Evolutionary conservation across 2,888 invertebrate genomes (phyloP).

Genomic region (Chymomyza caudatula): DNA sequence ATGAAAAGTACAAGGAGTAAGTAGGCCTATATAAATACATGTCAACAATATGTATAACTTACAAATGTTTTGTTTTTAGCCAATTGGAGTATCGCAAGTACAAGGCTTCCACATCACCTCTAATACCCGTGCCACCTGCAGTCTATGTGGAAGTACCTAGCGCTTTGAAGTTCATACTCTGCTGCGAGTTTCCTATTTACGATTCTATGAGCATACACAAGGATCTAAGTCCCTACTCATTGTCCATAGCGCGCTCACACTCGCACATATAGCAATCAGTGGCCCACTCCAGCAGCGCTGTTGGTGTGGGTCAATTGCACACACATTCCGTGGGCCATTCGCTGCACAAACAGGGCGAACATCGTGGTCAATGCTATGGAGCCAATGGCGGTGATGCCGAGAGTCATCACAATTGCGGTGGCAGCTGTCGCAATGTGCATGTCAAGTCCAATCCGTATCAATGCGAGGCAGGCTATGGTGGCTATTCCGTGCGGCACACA

Average conservation of each 20-base stretch:
- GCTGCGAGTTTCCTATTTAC: constrained; percentile 94
- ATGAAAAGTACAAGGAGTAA: constrained; percentile 92
- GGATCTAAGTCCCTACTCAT: constrained; percentile 76
- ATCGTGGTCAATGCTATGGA: constrained; percentile 72
- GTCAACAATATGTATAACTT: neutral
- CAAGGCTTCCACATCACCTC: constrained; percentile 91
- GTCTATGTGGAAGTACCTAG: constrained; percentile 92
- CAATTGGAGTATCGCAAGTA: constrained; percentile 92
- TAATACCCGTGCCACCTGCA: constrained; percentile 92
- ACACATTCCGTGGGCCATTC: constrained; percentile 51
- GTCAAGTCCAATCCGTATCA: constrained; percentile 76
- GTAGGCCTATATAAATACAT: constrained; percentile 62
- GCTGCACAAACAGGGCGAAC: constrained; percentile 49
- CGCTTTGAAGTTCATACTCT: constrained; percentile 88
- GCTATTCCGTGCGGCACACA: constrained; percentile 49
- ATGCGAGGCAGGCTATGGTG: constrained; percentile 75
- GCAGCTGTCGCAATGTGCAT: constrained; percentile 73
- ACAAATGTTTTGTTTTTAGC: constrained; percentile 76
- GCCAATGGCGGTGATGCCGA: constrained; percentile 74
- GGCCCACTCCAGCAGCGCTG: constrained; percentile 75
- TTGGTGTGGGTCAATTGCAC: constrained; percentile 59
- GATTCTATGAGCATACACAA: constrained; percentile 82
- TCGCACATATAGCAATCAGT: constrained; percentile 79
- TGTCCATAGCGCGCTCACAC: constrained; percentile 77
- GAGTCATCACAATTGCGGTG: constrained; percentile 73